Evolutionary conservation across 2,888 invertebrate species (phyloP), one percentile per base, ranked within the genome.

Genomic region (Scaptomyza parva): DNA sequence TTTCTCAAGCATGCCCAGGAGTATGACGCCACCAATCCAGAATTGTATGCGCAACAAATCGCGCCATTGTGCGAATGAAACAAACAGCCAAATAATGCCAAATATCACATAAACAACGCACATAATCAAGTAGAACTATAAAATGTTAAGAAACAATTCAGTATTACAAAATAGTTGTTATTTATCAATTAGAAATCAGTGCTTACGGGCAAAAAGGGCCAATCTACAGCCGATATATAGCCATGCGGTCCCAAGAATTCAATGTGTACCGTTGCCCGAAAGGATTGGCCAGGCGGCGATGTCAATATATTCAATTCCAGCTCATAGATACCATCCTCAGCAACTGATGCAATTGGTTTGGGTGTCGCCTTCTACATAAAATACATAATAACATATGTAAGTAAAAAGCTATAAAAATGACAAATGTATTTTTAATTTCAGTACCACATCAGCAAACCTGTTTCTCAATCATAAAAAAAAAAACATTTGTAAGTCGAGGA

Each of bases 111-210:
- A 98, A 52, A 97, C 94, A 4, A 95, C 93, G 88, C 97, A 98
- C 97, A 98, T 97, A 37, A 95, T 93, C 28, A 96, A 96, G 92
- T 97, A 98, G 92, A 98, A 98, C 95, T 96, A n/a, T n/a, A n/a
- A n/a, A n/a, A n/a, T n/a, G 91, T 9, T 33, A 28, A 28, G 30
- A 30, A 17, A 22, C 1, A 14, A 12, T 12, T 6, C 5, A 6
- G 1, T 9, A 2, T 6, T 8, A 37, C 17, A 28, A 54, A 35
- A 14, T 22, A 43, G 14, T 18, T 12, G 2, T 1, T 1, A 24
- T 1, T n/a, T 3, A 17, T 14, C 3, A 11, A 14, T 2, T 14
- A 1, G 7, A 2, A 2, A 8, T 8, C 9, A 8, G 8, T 0
- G 4, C 93, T 93, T 92, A 96, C 96, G 71, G 96, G 95, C 70